Evolutionary conservation across 2,797 vertebrate species (phyloP).

Genomic region (Lophius americanus): DNA sequence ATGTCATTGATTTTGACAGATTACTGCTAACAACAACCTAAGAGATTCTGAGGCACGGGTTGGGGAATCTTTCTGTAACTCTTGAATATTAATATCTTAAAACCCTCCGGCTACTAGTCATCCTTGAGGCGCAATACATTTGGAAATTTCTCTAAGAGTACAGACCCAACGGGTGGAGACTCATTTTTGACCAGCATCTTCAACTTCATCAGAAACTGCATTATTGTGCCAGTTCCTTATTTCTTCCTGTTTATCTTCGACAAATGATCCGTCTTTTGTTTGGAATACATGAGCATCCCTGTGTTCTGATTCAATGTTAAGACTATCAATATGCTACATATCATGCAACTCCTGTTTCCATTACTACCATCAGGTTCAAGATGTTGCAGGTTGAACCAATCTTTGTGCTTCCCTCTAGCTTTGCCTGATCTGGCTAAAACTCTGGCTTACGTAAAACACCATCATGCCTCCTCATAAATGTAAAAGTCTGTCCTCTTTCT

Average conservation of each 20-base stretch:
- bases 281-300: constrained; percentile 10
- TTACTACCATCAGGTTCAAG: neutral
- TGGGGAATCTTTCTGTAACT: constrained; percentile 40
- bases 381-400: constrained; percentile 12
- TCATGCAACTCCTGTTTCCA: constrained; percentile 13
- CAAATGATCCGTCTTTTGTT: constrained; percentile 21
- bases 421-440: constrained; percentile 31
- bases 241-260: neutral
- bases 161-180: constrained; percentile 35
- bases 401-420: neutral
- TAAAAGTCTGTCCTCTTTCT: neutral
- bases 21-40: too few relatives aligned
- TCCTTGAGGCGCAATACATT: constrained; percentile 5
- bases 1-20: too few relatives aligned
- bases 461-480: neutral
- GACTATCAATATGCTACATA: neutral
- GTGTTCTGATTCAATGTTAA: constrained; percentile 2
- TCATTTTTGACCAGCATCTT: constrained; percentile 24
- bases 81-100: constrained; percentile 36
- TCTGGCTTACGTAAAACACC: neutral
- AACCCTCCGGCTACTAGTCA: constrained; percentile 6
- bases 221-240: constrained; percentile 12
- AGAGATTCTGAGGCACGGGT: constrained; percentile 42
- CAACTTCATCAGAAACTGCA: constrained; percentile 26
- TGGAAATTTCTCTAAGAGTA: constrained; percentile 29